Percentiles rank a stretch among this genome's conserved stretches.
Conservation (phyloP, 2,113 vertebrate species). For the Ageneiosus marmoratus region DNA sequence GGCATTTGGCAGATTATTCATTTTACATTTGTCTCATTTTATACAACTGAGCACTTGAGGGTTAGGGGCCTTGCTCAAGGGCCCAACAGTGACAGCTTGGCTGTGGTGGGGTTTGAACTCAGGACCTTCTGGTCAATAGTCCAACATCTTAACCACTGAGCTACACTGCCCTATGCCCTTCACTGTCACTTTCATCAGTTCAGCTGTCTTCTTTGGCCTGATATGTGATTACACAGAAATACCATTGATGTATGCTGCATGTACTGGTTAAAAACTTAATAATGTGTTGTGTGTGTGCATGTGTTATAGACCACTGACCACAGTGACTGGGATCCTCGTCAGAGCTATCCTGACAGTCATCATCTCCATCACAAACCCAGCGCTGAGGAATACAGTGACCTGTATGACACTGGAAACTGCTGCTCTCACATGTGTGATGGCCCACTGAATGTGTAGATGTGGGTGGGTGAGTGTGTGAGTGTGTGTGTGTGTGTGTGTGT, state of each 20-base stretch:
- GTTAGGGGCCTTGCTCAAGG: too few species aligned
- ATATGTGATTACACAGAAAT: not conserved
- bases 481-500: not conserved
- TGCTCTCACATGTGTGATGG: conserved; percentile 90
- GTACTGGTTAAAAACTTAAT: not conserved
- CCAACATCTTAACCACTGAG: too few species aligned
- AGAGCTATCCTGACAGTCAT: conserved; percentile 91
- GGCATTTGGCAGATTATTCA: too few species aligned
- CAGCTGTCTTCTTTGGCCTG: not conserved
- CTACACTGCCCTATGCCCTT: too few species aligned
- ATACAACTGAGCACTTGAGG: too few species aligned
- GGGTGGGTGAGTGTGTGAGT: too few species aligned
- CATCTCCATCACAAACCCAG: conserved; percentile 92
- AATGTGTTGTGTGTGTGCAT: not conserved
- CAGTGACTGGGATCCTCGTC: conserved; percentile 85
- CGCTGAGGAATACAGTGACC: conserved; percentile 95
- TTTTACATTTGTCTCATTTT: too few species aligned
- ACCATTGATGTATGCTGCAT: not conserved
- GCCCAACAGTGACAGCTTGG: too few species aligned
- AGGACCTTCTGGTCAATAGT: too few species aligned
- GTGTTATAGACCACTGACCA: conserved; percentile 64
- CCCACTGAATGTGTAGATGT: conserved; percentile 77
- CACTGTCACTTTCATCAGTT: not conserved
- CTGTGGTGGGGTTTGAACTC: too few species aligned
- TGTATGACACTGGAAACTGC: conserved; percentile 92